Base-by-base conservation (phyloP, 2,888 invertebrate species). In the Stictocephala bisonia region DNA sequence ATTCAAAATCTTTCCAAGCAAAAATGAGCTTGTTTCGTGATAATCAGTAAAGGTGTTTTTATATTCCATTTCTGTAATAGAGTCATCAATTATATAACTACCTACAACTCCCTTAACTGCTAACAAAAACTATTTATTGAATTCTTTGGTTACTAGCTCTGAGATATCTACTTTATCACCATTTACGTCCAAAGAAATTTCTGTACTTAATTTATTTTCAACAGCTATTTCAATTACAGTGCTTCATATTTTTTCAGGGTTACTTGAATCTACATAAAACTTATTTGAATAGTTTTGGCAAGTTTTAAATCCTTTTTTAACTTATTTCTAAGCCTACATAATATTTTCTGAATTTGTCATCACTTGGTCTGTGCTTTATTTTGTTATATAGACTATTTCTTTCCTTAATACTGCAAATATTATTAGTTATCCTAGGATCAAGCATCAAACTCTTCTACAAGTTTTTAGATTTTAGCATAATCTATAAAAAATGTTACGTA, bases 121-220 rank as follows among this genome's bases (percentile, higher is more conserved):
- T 26, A 27, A 53, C 24, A 53, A 53, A 53, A 53, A 53, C n/a
- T 53, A 53, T 11, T 53, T 26, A 53, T 53, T 53, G n/a, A 53
- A 53, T 24, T 53, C 53, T 13, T 53, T 26, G 2, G 53, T 27
- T 4, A 53, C 27, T 13, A 26, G 3, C 3, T 22, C 27, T 26
- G 53, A n/a, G 27, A 26, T 13, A 53, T 6, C 27, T 26, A 53
- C n/a, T 2, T 9, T 6, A 4, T 53, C 13, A 53, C n/a, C 20
- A 53, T 26, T n/a, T 53, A 3, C 27, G 11, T 53, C 27, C 26
- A 53, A 53, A 4, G 53, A 53, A 26, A 26, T 18, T 6, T 53
- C 27, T 22, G 6, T 22, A 3, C 2, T 26, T 7, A 24, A 7
- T 53, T 53, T 53, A 6, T 53, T 53, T 26, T 53, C 26, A n/a